These are phyloP conservation scores for Xestia c-nigrum DNA, from an alignment of 2,888 invertebrate species.

Conservation along the genomic window DNA sequence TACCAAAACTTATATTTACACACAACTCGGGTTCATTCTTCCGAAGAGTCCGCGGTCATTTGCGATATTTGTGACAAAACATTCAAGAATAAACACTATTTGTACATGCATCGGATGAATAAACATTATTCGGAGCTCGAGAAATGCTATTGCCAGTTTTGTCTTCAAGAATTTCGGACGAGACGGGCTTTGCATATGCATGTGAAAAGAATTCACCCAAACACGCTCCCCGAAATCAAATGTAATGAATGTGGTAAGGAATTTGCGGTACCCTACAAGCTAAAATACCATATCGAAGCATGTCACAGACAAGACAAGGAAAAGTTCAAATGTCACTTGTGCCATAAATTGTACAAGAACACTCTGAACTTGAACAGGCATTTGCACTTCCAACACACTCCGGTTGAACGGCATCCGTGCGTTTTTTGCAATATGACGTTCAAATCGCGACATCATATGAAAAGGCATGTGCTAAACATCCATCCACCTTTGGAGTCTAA, in stretches of 20 bases:
- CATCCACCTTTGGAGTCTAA: constrained; percentile 87
- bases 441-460: constrained; percentile 87
- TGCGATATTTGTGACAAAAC: constrained; percentile 86
- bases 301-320: constrained; percentile 81
- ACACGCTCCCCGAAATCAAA: constrained; percentile 84
- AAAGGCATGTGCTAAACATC: constrained; percentile 85
- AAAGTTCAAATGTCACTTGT: constrained; percentile 83
- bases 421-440: constrained; percentile 88
- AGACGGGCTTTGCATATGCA: constrained; percentile 85
- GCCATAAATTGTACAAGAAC: constrained; percentile 84
- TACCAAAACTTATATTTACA: constrained; percentile 86
- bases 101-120: constrained; percentile 89
- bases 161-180: constrained; percentile 85
- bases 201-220: constrained; percentile 83
- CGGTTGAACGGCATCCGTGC: constrained; percentile 83
- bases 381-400: constrained; percentile 83
- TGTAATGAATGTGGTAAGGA: constrained; percentile 84
- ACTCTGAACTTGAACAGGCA: constrained; percentile 83
- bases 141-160: constrained; percentile 86
- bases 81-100: constrained; percentile 87
- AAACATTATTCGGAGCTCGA: constrained; percentile 87
- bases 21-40: constrained; percentile 85
- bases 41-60: constrained; percentile 84
- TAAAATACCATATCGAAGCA: constrained; percentile 82
- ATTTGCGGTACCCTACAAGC: constrained; percentile 84